Evolutionary conservation across 2,113 vertebrate genomes (phyloP), one percentile per base, ranked within the genome.

Genomic region (Macrotus californicus): DNA sequence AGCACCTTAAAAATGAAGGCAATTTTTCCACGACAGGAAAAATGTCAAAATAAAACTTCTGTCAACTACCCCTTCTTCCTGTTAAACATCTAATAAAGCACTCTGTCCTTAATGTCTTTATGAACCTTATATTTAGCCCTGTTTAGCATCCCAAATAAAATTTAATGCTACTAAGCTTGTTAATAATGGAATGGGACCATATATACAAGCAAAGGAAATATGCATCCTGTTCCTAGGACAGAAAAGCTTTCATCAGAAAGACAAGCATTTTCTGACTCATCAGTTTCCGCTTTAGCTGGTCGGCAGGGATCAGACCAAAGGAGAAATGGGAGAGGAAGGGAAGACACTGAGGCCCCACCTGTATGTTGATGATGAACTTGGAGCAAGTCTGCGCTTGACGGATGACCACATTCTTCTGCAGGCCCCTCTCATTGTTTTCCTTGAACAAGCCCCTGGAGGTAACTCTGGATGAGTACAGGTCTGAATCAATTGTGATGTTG

Each of bases 371-470:
- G 73, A 97, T 1, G 19, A 98, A 97, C 36, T 98, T 93, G 72
- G 95, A 89, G 92, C 99, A 99, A 0, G 66, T 97, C 70, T 97
- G 70, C 1, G 36, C 67, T 7, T 82, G 92, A 7, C 0, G 92
- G 59, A 99, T 94, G 48, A 97, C 48, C 87, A 98, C 91, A 6
- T 94, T 97, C 79, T 97, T 98, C 96, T 98, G 98, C 29, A 99
- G 92, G 54, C 76, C 96, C 34, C 99, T 98, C 50, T 99, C 99
- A 56, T 98, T 98, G 81, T 98, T 99, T 97, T 98, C 98, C 89
- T 96, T 98, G 97, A 99, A 99, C 67, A 99, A 89, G 18, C 99
- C 99, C 97, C 99, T 98, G 15, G 99, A 99, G 29, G 98, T 98
- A 70, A 99, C 98, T 77, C 98, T 98, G 5, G 98, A 99, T 26